Evolutionary conservation across 2,888 invertebrate genomes (phyloP), one percentile per base, ranked within the genome.

Genomic region (Drosophila buzzatii): DNA sequence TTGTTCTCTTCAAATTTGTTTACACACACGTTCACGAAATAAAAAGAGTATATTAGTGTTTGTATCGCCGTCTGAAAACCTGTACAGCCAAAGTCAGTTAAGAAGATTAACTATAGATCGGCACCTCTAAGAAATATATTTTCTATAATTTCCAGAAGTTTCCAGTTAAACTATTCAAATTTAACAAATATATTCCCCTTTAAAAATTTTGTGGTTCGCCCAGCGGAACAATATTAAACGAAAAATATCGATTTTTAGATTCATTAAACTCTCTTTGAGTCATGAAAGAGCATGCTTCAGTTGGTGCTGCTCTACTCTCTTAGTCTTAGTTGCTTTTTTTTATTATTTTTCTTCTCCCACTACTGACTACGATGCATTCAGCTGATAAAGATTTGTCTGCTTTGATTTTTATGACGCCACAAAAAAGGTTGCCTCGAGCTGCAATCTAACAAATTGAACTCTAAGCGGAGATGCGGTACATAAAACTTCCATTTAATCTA

Each of bases 341-440:
- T 51, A 18, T 56, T 37, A 16, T 45, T 44, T 44, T 44, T n/a
- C 23, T 51, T 42, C 56, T 31, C 14, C 51, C 58, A 33, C 57
- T 20, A 44, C 23, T 27, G 27, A 39, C 55, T 41, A 23, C 62
- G 86, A 84, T 86, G 84, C 78, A 73, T 86, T 76, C 65, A 56
- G 56, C 80, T 87, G 86, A 86, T 88, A 88, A 89, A 78, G 74
- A 79, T 85, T 89, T 86, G 85, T 82, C 76, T 81, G 76, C 82
- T 84, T 86, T 84, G 88, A 86, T 85, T 87, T 87, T 87, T 89
- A 87, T 78, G 85, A 85, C 72, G 79, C 84, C 84, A 84, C 84
- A 88, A 78, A 51, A 83, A 81, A 71, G 71, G 70, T 73, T 66
- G 60, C 47, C 27, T 12, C 68, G 70, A 70, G 44, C 53, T 68